These are phyloP conservation scores for Poeciliopsis occidentalis DNA, from an alignment of 2,113 vertebrate species.

Conservation along the genomic window DNA sequence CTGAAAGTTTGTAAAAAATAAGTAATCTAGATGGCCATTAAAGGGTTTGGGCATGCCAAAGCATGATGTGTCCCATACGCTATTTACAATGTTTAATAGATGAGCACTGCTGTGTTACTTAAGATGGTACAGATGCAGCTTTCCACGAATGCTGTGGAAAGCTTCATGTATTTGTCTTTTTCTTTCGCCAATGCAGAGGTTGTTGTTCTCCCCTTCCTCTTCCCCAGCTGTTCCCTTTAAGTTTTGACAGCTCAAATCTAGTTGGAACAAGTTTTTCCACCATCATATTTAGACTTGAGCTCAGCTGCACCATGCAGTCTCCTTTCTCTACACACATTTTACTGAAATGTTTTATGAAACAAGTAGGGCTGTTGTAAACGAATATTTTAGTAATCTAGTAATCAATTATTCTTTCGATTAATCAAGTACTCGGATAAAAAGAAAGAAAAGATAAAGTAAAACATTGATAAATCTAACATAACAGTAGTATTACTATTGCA, in stretches of 20 bases:
- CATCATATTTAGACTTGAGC: background rate
- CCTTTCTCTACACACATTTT: slow-evolving; percentile 1
- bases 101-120: no score
- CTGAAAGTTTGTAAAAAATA: background rate
- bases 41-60: background rate
- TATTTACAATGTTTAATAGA: background rate
- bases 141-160: slow-evolving; percentile 2
- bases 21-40: background rate
- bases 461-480: no score
- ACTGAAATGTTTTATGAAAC: slow-evolving; percentile 30
- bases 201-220: background rate
- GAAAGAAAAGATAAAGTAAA: no score
- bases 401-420: no score
- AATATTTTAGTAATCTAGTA: no score
- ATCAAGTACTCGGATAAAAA: no score
- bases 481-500: no score
- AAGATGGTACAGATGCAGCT: background rate
- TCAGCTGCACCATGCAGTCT: background rate
- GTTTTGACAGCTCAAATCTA: background rate
- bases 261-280: background rate
- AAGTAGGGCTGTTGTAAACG: background rate
- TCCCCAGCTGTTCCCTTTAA: no score
- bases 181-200: slow-evolving; percentile 1
- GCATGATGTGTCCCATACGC: background rate
- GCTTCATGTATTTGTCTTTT: background rate